Evolutionary conservation across 2,888 invertebrate genomes (phyloP).

Genomic region (Drosophila nr. perissopoda): DNA sequence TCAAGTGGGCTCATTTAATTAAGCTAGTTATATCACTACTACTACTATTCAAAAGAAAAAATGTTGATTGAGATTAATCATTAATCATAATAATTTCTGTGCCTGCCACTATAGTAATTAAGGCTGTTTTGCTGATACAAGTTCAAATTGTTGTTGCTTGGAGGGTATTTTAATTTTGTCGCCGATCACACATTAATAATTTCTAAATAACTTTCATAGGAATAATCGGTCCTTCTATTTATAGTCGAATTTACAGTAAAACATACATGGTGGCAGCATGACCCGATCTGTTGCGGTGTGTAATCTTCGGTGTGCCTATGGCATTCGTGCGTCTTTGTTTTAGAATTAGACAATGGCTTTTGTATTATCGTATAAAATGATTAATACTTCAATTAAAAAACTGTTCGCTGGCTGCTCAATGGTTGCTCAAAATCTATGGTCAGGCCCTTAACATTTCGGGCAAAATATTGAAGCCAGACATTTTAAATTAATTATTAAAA

Average conservation of each 20-base stretch:
- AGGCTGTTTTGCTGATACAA: constrained; percentile 9
- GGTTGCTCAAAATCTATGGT: not conserved
- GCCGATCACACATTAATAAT: not conserved
- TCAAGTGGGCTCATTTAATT: constrained; percentile 29
- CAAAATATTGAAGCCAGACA: not conserved
- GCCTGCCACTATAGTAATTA: not conserved
- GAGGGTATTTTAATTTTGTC: not conserved
- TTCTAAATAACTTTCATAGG: not conserved
- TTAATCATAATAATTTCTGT: not conserved
- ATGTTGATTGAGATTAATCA: not conserved
- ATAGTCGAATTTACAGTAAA: not conserved
- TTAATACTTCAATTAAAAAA: no score
- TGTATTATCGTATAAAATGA: no score
- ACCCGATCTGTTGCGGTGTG: not conserved
- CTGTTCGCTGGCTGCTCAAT: not conserved
- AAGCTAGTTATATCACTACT: constrained; percentile 1
- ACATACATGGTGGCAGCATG: not conserved
- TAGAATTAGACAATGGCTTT: not conserved
- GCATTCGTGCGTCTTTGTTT: not conserved
- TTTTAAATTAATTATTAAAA: not conserved
- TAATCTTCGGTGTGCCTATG: not conserved
- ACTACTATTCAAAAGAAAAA: not conserved
- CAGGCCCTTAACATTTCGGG: not conserved
- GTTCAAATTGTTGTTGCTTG: not conserved
- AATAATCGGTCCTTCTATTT: not conserved